Evolutionary conservation across 2,113 vertebrate species (phyloP).

Genomic region (Apus apus): DNA sequence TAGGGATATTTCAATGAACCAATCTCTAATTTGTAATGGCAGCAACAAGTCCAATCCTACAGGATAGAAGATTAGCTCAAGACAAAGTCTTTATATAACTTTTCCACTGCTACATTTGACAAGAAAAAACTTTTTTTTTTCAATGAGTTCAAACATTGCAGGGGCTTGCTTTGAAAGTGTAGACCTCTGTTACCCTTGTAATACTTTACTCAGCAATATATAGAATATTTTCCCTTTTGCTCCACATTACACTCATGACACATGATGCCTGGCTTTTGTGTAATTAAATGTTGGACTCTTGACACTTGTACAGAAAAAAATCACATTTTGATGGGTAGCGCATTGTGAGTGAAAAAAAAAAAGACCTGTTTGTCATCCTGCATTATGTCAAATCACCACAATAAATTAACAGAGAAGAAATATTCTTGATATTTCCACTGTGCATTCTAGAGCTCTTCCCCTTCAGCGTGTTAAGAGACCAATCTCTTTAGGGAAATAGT

Average conservation of each 20-base stretch:
- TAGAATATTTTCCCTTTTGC: not conserved
- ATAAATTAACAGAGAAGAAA: constrained; percentile 64
- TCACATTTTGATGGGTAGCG: constrained; percentile 51
- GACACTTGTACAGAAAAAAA: constrained; percentile 44
- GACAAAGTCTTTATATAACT: not conserved
- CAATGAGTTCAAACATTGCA: not conserved
- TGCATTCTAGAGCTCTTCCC: not conserved
- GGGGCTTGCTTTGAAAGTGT: not conserved
- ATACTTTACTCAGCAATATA: not conserved
- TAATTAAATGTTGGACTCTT: constrained; percentile 65
- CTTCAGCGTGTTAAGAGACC: not conserved
- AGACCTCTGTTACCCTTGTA: not conserved
- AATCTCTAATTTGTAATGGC: not conserved
- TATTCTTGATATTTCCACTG: constrained; percentile 28
- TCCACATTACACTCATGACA: not conserved
- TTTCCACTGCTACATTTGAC: not conserved
- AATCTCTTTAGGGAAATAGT: constrained; percentile 35
- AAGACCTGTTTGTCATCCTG: constrained; percentile 65
- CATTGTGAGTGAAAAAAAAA: constrained; percentile 9
- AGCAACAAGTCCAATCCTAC: not conserved
- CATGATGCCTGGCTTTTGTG: not conserved
- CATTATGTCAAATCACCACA: constrained; percentile 62
- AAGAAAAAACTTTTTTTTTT: not conserved
- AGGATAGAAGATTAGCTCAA: not conserved
- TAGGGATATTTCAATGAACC: not conserved